These are phyloP conservation scores for Cyclina sinensis DNA, from an alignment of 1,140 invertebrate species.

Conservation along the genomic window DNA sequence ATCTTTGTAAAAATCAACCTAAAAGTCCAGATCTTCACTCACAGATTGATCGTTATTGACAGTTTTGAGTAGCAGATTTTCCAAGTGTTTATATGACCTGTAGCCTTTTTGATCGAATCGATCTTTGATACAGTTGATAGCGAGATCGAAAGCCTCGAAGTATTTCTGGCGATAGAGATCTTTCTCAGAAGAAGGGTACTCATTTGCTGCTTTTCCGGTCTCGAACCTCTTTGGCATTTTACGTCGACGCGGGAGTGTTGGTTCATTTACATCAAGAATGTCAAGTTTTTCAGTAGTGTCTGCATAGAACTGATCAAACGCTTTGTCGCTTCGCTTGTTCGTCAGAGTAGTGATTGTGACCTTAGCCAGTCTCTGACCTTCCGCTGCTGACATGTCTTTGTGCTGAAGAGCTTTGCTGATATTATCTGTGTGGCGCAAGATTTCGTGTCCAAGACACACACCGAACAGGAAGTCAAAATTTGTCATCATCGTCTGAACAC, in stretches of 20 bases:
- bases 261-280: too few relatives aligned
- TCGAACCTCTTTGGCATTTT: constrained; percentile 1
- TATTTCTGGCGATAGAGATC: not conserved
- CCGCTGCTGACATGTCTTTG: constrained; percentile 35
- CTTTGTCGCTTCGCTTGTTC: too few relatives aligned
- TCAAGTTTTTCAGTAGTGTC: too few relatives aligned
- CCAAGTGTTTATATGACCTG: too few relatives aligned
- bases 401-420: constrained; percentile 48
- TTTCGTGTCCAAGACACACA: constrained; percentile 31
- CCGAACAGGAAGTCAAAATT: constrained; percentile 53
- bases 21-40: too few relatives aligned
- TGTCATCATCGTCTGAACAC: constrained; percentile 32
- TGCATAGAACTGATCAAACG: too few relatives aligned
- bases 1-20: too few relatives aligned
- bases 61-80: too few relatives aligned
- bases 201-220: not conserved
- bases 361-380: not conserved
- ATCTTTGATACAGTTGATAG: not conserved
- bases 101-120: too few relatives aligned
- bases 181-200: not conserved
- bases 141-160: not conserved
- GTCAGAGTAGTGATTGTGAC: too few relatives aligned
- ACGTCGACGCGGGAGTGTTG: not conserved
- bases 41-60: too few relatives aligned
- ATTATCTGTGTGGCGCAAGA: constrained; percentile 34